Base-by-base conservation (phyloP, 2,797 vertebrate genomes). In the Sebastes minor region DNA sequence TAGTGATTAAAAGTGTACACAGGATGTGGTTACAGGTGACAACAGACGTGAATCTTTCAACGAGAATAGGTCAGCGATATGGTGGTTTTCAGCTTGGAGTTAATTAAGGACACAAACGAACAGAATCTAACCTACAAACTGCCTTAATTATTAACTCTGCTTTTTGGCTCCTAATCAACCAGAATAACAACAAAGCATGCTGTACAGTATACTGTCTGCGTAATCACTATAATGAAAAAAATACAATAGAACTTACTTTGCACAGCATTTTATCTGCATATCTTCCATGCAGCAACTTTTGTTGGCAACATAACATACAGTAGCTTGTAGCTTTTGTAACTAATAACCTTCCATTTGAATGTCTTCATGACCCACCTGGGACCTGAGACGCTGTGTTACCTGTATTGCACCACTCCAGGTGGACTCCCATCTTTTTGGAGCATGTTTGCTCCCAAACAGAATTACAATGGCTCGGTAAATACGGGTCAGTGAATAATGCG, bases 401-500 rank as follows among this genome's bases (percentile, higher is more conserved):
- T 59, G 52, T 30, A 32, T 69, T 63, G 79, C 62, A 73, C 53
- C 30, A 25, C 42, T 60, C 13, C 69, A 55, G 67, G 56, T 83
- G 76, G 25, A 23, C 20, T 74, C 52, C 46, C 60, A 56, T 62
- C 64, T 76, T 80, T 68, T 62, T 16, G n/a, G 13, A 80, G 25
- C 70, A 9, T 30, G 46, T 83, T 80, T 73, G 35, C 72, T 65
- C 5, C 59, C 72, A 80, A 87, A 89, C 84, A 77, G 57, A 8
- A 35, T 76, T 28, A 57, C 56, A 85, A 14, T 53, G 23, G 56
- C 57, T 55, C 25, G 2, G 27, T 76, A 78, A 84, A 81, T 63
- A 77, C 71, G 42, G 78, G 81, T 80, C 74, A 83, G 66, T 91
- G 70, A 89, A 88, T 94, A 71, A 90, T 91, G 84, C 69, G 90